Evolutionary conservation across 2,888 invertebrate species (phyloP).

Genomic region (Hipparchia sbordonii): DNA sequence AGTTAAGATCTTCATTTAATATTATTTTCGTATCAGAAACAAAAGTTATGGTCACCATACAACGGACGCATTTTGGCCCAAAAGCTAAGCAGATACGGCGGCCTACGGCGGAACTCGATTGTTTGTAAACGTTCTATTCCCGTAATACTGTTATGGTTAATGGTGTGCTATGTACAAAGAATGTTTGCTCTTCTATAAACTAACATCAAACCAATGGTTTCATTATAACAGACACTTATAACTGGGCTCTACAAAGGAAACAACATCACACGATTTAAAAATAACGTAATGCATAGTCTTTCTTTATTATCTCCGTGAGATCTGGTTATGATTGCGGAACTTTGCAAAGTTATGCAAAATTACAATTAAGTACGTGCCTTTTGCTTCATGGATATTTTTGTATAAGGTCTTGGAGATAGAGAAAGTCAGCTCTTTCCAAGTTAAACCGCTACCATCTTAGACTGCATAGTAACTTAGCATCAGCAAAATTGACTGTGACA

Average conservation of each 20-base stretch:
- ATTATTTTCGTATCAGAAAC: background rate
- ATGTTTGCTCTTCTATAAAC: slow-evolving; percentile 19
- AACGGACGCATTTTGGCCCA: slow-evolving; percentile 2
- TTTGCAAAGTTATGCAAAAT: background rate
- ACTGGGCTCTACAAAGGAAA: background rate
- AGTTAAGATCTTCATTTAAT: background rate
- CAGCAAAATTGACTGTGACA: too few species aligned
- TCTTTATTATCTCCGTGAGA: background rate
- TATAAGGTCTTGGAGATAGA: too few species aligned
- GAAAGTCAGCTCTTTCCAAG: too few species aligned
- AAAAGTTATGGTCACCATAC: background rate
- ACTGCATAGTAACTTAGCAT: too few species aligned
- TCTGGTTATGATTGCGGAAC: background rate
- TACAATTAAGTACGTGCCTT: too few species aligned
- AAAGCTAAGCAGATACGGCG: slow-evolving; percentile 8
- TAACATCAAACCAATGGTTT: slow-evolving; percentile 18
- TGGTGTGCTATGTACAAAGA: slow-evolving; percentile 20
- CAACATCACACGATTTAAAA: slow-evolving; percentile 7
- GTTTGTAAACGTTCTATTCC: slow-evolving; percentile 35
- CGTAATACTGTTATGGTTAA: slow-evolving; percentile 28
- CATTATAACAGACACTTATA: slow-evolving; percentile 10
- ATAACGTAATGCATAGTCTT: background rate
- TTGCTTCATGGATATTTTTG: too few species aligned
- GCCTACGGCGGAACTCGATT: slow-evolving; percentile 21
- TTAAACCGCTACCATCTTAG: too few species aligned